Evolutionary conservation across 1,140 invertebrate genomes (phyloP), one percentile per base, ranked within the genome.

Genomic region (Micrasema longulum): DNA sequence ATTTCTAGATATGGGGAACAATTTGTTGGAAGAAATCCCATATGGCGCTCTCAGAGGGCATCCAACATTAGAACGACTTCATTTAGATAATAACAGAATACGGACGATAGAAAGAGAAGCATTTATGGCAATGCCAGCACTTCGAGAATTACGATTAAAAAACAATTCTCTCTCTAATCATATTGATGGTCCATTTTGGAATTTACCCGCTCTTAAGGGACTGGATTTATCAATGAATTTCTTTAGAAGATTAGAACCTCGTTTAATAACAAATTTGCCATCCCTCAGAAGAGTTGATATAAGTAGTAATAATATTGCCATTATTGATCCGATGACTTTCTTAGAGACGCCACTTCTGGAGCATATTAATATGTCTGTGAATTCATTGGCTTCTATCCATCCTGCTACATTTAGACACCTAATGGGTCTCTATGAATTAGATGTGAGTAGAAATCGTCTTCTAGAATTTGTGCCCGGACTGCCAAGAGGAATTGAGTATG

Each of bases 171-270:
- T 94, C 14, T 88, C 88, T 1, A 89, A 91, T 76, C 84, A 86
- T 10, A 82, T 85, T 68, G 87, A 88, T 65, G 82, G 88, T 70
- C 91, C 92, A 1, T 90, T 92, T 77, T 95, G 92, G 92, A 92
- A 94, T 84, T 81, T 95, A 11, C 93, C 93, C 0, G 88, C 90
- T 6, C 82, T 95, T 2, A 94, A 94, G 82, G 92, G 93, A 0
- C 81, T 97, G 48, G 94, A 96, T 84, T 80, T 96, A 26, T 91
- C 92, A 0, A 84, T 86, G 41, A 96, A 96, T 77, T 90, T 90
- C 67, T 91, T 95, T 69, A 85, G 88, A 48, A 87, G 87, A 1
- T 76, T 96, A 1, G 91, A 93, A 76, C 87, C 89, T 2, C 87
- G 88, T 43, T 80, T 95, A 12, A 80, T 96, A 16, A 87, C 86